phyloP scores from a whole-genome alignment of 1,140 invertebrate species.

The Delia radicum region DNA sequence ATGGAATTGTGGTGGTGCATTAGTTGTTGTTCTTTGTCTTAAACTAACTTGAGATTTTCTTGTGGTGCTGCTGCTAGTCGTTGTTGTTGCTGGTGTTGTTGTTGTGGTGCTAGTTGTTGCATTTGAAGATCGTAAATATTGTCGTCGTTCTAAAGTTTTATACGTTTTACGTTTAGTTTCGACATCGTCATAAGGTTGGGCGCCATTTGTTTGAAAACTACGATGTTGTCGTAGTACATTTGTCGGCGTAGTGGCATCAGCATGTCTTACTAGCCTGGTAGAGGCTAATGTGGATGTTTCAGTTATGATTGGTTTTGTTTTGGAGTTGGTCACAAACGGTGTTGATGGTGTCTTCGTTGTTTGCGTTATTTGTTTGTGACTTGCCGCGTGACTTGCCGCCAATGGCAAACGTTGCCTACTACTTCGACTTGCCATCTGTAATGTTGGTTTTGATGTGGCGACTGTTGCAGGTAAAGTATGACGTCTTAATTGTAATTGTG shows the following conservation, averaged over 20 bases:
- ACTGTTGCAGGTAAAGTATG: slow-evolving; percentile 27
- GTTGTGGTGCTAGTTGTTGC: not conserved
- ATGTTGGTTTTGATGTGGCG: slow-evolving; percentile 4
- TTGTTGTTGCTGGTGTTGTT: not conserved
- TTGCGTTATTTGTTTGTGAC: slow-evolving; percentile 2
- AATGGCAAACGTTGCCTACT: not conserved
- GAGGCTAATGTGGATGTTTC: slow-evolving; percentile 4
- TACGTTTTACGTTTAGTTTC: not conserved
- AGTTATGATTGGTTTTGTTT: not conserved
- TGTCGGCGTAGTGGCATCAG: not conserved
- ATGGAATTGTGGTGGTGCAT: not conserved
- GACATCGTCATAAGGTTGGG: not conserved
- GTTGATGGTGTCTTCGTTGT: not conserved
- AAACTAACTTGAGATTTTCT: not conserved
- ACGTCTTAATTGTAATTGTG: slow-evolving; percentile 27
- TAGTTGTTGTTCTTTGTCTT: not conserved
- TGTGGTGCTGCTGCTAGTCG: not conserved
- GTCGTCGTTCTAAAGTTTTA: not conserved
- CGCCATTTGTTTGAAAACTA: slow-evolving; percentile 18
- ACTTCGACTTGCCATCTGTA: not conserved
- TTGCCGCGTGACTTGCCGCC: not conserved
- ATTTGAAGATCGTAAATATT: not conserved
- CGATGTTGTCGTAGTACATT: slow-evolving; percentile 29
- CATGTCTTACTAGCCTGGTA: slow-evolving; percentile 24
- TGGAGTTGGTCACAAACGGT: not conserved